Conservation (phyloP, 2,888 invertebrate genomes). For the Chrysina gloriosa region DNA sequence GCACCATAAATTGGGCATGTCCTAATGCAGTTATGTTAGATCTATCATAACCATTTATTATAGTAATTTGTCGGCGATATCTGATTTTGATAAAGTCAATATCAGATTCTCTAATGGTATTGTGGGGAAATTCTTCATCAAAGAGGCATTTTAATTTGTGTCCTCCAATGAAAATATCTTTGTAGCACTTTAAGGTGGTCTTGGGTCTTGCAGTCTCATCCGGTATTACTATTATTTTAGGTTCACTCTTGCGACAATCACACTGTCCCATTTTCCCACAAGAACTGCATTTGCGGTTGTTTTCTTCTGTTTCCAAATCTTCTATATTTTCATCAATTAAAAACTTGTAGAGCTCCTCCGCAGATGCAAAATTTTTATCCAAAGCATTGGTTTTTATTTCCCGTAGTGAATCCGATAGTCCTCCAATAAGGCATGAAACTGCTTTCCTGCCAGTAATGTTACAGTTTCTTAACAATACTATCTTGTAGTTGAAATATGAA, state of each 20-base stretch:
- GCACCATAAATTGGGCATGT: constrained; percentile 44
- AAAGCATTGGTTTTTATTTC: constrained; percentile 38
- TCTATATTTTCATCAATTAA: constrained; percentile 35
- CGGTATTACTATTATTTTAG: background rate
- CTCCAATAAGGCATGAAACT: constrained; percentile 54
- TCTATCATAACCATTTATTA: constrained; percentile 47
- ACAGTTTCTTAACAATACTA: constrained; percentile 49
- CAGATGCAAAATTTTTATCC: constrained; percentile 40
- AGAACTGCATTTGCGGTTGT: constrained; percentile 21
- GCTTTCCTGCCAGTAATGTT: constrained; percentile 51
- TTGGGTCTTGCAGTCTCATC: constrained; percentile 24
- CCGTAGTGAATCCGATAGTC: constrained; percentile 42
- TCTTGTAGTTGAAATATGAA: constrained; percentile 53
- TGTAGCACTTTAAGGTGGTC: constrained; percentile 17
- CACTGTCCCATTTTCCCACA: constrained; percentile 31
- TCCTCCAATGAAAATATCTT: constrained; percentile 35
- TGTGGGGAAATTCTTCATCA: constrained; percentile 37
- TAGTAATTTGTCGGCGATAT: constrained; percentile 44
- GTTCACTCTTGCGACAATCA: constrained; percentile 37
- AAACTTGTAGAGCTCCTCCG: constrained; percentile 41
- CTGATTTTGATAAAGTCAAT: constrained; percentile 44
- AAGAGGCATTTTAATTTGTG: constrained; percentile 35
- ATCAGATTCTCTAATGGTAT: constrained; percentile 49
- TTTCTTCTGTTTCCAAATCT: background rate
- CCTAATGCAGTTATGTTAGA: constrained; percentile 46